Base-by-base conservation (phyloP, 2,113 vertebrate species). In the Drymodes brunneopygia region DNA sequence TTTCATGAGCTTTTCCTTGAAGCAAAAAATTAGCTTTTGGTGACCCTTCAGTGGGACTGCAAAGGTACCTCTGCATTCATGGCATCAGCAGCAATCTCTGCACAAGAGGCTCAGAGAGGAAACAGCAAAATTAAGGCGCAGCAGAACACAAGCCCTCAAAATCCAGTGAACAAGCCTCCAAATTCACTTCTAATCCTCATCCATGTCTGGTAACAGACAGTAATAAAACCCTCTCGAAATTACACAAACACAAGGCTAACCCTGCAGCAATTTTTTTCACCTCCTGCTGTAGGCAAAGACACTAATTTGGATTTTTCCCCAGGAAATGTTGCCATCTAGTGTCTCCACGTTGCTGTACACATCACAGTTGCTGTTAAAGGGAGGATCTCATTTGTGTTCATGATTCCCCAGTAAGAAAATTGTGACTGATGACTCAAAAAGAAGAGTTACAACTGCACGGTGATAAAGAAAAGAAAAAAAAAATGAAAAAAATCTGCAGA, bases 281-380 rank as follows among this genome's bases (percentile, higher is more conserved):
- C 40, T 86, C 53, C 57, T 54, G 17, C 69, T 25, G 31, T 12
- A 70, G 53, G 70, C 44, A 85, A 25, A 44, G 27, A 31, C 44
- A 12, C 2, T 2, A 24, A 40, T 7, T 33, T 11, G 50, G 27
- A 2, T 56, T 81, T 91, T 93, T 47, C 70, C 75, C 86, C 61
- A 0, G 87, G 77, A 86, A 86, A 96, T 24, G 81, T 88, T 97
- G 94, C 97, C 96, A 97, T 84, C 97, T 97, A 96, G 81, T 75
- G 96, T 65, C 60, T 54, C 35, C 27, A 25, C 4, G 0, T 18
- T 29, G 29, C 58, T 53, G 14, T 14, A 35, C 45, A 40, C 25
- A 3, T 20, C 50, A 48, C 50, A 42, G 2, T 4, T 12, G 1
- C 47, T 64, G 10, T 42, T 0, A 15, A 15, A 82, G 33, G 25